phyloP scores from a whole-genome alignment of 2,888 invertebrate genomes.

The Pollenia labialis region DNA sequence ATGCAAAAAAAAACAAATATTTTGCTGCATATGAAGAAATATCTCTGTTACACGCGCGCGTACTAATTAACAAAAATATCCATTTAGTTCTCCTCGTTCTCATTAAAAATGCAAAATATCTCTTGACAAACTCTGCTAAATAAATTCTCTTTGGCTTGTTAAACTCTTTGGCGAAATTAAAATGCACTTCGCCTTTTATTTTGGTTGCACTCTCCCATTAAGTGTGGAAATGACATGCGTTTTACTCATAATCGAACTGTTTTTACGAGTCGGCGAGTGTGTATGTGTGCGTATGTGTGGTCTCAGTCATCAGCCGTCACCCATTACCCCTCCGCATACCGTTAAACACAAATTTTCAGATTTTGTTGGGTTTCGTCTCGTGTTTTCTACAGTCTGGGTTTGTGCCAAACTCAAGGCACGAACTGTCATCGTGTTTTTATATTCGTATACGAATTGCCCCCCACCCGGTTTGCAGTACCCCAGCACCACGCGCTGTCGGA shows the following conservation, averaged over 20 bases:
- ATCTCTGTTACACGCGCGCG: constrained; percentile 62
- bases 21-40: constrained; percentile 29
- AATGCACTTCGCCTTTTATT: constrained; percentile 10
- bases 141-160: constrained; percentile 36
- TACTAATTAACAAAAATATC: constrained; percentile 60
- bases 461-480: neutral
- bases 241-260: constrained; percentile 41
- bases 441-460: constrained; percentile 43
- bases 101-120: constrained; percentile 7
- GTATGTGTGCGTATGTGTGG: constrained; percentile 44
- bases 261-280: neutral
- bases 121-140: neutral
- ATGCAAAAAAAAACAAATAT: constrained; percentile 31
- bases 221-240: constrained; percentile 59
- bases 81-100: constrained; percentile 14
- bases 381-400: constrained; percentile 70
- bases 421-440: constrained; percentile 53
- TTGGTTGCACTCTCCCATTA: constrained; percentile 25
- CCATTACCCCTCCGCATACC: neutral
- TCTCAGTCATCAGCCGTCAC: constrained; percentile 27
- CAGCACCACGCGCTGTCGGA: constrained; percentile 9
- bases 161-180: constrained; percentile 24
- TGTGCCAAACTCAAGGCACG: constrained; percentile 68
- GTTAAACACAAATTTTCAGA: neutral
- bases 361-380: constrained; percentile 27